Evolutionary conservation across 1,140 invertebrate genomes (phyloP).

Genomic region (Campoletis sonorensis): DNA sequence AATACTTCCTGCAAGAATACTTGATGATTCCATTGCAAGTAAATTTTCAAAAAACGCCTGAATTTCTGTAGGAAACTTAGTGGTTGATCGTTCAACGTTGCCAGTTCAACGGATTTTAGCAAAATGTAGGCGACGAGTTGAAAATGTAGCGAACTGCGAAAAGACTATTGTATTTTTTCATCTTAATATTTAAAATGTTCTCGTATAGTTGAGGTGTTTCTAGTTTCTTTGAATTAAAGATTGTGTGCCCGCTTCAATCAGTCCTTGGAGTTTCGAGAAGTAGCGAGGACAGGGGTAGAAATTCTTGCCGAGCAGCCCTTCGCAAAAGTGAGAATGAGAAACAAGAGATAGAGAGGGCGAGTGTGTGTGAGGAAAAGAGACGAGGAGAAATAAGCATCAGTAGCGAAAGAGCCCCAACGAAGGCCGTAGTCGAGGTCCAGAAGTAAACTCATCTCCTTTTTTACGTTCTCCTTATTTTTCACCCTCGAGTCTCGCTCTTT

Average conservation of each 20-base stretch:
- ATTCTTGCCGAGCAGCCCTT: slow-evolving; percentile 32
- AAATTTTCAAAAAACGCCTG: too few species aligned
- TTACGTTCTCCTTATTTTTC: slow-evolving; percentile 53
- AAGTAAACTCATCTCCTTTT: slow-evolving; percentile 55
- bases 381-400: slow-evolving; percentile 17
- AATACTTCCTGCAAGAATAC: too few species aligned
- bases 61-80: too few species aligned
- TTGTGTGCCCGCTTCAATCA: slow-evolving; percentile 69
- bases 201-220: slow-evolving; percentile 57
- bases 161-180: background rate
- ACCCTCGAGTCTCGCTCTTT: slow-evolving; percentile 39
- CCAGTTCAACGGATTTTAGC: too few species aligned
- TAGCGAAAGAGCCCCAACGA: slow-evolving; percentile 27
- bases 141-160: too few species aligned
- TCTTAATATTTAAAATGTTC: background rate
- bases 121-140: too few species aligned
- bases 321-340: slow-evolving; percentile 12
- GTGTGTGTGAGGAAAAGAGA: background rate
- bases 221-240: slow-evolving; percentile 73
- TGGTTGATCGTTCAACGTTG: too few species aligned
- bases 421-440: slow-evolving; percentile 37
- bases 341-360: background rate
- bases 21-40: too few species aligned
- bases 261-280: slow-evolving; percentile 21
- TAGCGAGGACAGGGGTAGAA: background rate